Percentiles rank a stretch among this genome's conserved stretches.
Conservation (phyloP, 2,888 invertebrate species). For the Clepsis dumicolana region DNA sequence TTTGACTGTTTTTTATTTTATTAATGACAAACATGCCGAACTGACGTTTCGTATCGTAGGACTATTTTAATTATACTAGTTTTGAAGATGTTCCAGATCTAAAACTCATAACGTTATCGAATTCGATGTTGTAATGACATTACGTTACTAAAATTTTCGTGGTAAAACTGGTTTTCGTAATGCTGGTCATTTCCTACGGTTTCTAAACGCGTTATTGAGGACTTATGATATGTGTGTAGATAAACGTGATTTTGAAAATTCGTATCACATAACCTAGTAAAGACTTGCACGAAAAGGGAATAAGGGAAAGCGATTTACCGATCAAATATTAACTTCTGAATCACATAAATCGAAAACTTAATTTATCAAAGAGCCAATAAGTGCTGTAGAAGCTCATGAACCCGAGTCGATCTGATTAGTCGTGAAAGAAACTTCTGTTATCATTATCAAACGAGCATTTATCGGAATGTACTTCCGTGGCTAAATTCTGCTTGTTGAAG, state of each 20-base stretch:
- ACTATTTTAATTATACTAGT: too few species aligned
- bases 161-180: too few species aligned
- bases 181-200: too few species aligned
- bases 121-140: too few species aligned
- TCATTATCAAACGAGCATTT: constrained; percentile 1
- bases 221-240: too few species aligned
- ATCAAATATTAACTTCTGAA: neutral
- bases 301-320: neutral
- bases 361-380: neutral
- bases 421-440: neutral
- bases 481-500: neutral
- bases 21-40: too few species aligned
- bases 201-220: too few species aligned
- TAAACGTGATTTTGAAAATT: neutral
- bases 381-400: neutral
- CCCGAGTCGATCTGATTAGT: neutral
- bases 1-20: too few species aligned
- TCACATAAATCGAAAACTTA: constrained; percentile 4
- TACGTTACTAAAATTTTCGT: too few species aligned
- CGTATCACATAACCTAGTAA: neutral
- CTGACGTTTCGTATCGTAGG: too few species aligned
- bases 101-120: too few species aligned
- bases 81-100: too few species aligned
- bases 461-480: neutral
- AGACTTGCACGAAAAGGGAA: neutral